Evolutionary conservation across 2,888 invertebrate genomes (phyloP), one percentile per base, ranked within the genome.

Genomic region (Apodemia duryi): DNA sequence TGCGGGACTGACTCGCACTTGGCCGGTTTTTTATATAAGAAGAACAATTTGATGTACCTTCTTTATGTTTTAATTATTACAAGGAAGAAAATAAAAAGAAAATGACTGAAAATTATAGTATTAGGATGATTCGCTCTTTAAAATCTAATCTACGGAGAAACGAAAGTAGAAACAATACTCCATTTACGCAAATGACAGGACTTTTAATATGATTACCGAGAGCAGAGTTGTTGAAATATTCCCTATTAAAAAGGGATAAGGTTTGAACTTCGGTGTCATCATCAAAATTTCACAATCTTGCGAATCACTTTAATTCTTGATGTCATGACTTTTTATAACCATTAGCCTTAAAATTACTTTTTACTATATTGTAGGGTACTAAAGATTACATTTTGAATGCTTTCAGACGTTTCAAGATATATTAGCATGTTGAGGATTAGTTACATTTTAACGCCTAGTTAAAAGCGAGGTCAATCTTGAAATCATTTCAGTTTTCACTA

Each of bases 151-250:
- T 28, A 10, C 28, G 52, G 52, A 54, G 21, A 51, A 51, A 5
- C 9, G 52, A 54, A 10, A 28, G 52, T 28, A 54, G 29, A 54
- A 54, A 54, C 28, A 28, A 29, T 54, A 21, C 21, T 52, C 52
- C 52, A 52, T 52, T 52, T 52, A 28, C 52, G 52, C 28, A 52
- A 52, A 52, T 52, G 52, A 52, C 52, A 28, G 52, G 21, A 52
- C 52, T 28, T 28, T 28, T 52, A 52, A 28, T 52, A 28, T 52
- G 28, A 52, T 52, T 52, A 52, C 28, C 21, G 4, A 21, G 52
- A n/a, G n/a, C 49, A 43, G 43, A 11, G 43, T 11, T 43, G 11
- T 43, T 43, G 11, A 43, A 43, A 43, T 43, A 43, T 43, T 43
- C 43, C 11, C 43, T 43, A 11, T 43, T 43, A 43, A 3, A 43